Evolutionary conservation across 2,113 vertebrate genomes (phyloP), one percentile per base, ranked within the genome.

Genomic region (Sylvilagus bachmani): DNA sequence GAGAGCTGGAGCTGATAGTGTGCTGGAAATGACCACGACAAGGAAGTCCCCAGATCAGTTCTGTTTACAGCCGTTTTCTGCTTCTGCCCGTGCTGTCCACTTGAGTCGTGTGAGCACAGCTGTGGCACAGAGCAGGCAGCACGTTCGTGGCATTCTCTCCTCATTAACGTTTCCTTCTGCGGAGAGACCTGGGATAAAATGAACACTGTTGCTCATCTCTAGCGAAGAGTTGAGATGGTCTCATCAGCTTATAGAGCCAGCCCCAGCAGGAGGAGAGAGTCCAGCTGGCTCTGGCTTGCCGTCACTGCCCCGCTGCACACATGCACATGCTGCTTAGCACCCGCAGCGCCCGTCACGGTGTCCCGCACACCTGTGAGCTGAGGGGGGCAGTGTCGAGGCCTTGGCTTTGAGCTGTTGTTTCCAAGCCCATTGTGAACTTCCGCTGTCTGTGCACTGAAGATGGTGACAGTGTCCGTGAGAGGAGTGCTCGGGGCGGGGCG

Each of bases 361-460:
- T 95, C 88, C 83, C 87, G 83, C 27, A 82, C 10, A 38, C 91
- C 7, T 70, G 25, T 88, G 58, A 96, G 73, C 29, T 44, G 55
- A 85, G 62, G 71, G 33, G 14, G 2, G 21, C 14, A 58, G 3
- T 90, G 29, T 95, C 96, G 85, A 71, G 95, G 53, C 80, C 38
- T 64, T 64, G 2, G 64, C 95, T 98, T 98, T 97, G 96, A 98
- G 88, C 81, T 82, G 31, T 89, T 93, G 13, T 93, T 14, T 19
- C 55, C 14, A 19, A 6, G 84, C 90, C 96, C 96, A 97, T 97
- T 97, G 96, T 97, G 96, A 96, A 74, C 88, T 98, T 97, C 27
- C 88, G 85, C 95, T 97, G 95, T 96, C 77, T 95, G n/a, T 91
- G 86, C 38, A 0, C 94, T 95, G 53, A 61, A 93, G 92, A 97